phyloP scores from a whole-genome alignment of 2,888 invertebrate species.

The Eurytoma adleriae region DNA sequence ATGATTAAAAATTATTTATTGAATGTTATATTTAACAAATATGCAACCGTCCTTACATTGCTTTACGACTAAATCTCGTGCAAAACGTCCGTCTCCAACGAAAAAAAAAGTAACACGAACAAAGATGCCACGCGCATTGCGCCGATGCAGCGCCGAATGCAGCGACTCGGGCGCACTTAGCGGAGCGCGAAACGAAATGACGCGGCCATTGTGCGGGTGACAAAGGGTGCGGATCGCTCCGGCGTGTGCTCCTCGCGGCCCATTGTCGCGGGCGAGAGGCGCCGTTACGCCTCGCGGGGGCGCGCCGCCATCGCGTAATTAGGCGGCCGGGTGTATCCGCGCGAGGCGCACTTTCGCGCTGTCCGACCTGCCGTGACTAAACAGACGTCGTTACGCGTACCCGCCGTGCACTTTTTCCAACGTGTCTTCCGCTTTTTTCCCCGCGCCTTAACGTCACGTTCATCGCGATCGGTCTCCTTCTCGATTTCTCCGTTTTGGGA shows the following conservation, averaged over 20 bases:
- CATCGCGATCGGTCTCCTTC: too few species aligned
- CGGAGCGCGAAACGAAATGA: background rate
- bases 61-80: too few species aligned
- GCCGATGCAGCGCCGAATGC: too few species aligned
- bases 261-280: background rate
- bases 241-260: slow-evolving; percentile 3
- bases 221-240: background rate
- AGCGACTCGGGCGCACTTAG: background rate
- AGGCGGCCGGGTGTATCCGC: background rate
- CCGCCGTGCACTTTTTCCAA: background rate
- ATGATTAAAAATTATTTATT: too few species aligned
- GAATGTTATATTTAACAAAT: too few species aligned
- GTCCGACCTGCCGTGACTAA: slow-evolving; percentile 18
- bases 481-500: too few species aligned
- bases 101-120: too few species aligned
- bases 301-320: background rate
- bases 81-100: too few species aligned
- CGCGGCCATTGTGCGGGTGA: background rate
- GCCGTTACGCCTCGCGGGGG: background rate
- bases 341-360: background rate
- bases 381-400: slow-evolving; percentile 11
- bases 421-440: background rate
- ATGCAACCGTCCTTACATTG: too few species aligned
- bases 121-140: too few species aligned
- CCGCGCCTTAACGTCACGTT: background rate